phyloP scores from a whole-genome alignment of 2,797 vertebrate species.

The Syngnathus acus region DNA sequence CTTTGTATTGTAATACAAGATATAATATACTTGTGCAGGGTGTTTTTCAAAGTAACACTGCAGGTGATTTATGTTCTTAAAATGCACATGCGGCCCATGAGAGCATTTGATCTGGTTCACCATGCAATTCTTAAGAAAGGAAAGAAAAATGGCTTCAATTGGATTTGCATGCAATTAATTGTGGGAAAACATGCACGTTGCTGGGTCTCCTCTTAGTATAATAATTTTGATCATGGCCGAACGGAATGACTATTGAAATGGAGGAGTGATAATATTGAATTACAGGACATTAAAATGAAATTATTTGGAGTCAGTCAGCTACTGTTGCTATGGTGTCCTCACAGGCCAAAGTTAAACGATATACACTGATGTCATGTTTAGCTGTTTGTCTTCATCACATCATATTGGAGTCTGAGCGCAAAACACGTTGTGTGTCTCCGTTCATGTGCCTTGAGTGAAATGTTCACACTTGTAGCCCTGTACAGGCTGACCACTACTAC shows the following conservation, averaged over 20 bases:
- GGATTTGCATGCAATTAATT: slow-evolving; percentile 27
- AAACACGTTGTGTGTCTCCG: slow-evolving; percentile 36
- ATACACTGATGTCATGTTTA: slow-evolving; percentile 1
- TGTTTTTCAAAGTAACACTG: neutral
- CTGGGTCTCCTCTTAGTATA: slow-evolving; percentile 14
- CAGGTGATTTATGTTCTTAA: neutral
- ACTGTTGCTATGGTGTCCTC: slow-evolving; percentile 8
- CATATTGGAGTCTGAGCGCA: slow-evolving; percentile 14
- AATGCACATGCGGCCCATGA: neutral
- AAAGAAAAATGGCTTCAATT: slow-evolving; percentile 2
- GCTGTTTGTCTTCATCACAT: neutral
- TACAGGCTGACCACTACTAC: slow-evolving; percentile 26
- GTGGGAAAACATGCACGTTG: slow-evolving; percentile 30
- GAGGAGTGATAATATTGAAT: neutral
- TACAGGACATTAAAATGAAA: neutral
- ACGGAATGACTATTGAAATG: neutral
- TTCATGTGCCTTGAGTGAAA: slow-evolving; percentile 69
- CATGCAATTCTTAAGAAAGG: neutral
- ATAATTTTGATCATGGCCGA: slow-evolving; percentile 2
- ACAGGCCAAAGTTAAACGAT: slow-evolving; percentile 26
- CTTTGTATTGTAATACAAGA: neutral
- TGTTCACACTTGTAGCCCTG: slow-evolving; percentile 46
- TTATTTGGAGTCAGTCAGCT: neutral
- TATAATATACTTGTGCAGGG: no score
- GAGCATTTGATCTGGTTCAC: no score